Conservation (phyloP, 2,888 invertebrate genomes). For the Spodoptera littoralis region DNA sequence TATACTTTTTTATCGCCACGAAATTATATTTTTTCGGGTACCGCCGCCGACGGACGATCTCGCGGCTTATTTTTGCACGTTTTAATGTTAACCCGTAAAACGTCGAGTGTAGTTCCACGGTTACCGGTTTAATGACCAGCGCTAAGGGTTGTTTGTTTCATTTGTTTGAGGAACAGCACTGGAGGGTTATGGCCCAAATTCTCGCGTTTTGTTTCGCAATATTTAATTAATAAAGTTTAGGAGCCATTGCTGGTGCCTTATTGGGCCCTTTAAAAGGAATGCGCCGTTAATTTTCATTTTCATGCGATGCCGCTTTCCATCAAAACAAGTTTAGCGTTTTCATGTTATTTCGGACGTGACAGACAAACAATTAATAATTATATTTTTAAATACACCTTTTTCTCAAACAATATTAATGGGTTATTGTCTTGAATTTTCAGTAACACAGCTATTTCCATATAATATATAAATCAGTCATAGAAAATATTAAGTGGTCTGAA, state of each 20-base stretch:
- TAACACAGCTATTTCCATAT: too few species aligned
- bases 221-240: slow-evolving; percentile 53
- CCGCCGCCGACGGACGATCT: slow-evolving; percentile 27
- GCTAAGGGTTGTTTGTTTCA: slow-evolving; percentile 46
- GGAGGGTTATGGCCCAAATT: slow-evolving; percentile 43
- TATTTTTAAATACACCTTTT: too few species aligned
- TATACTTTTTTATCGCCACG: slow-evolving; percentile 27
- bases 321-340: slow-evolving; percentile 4
- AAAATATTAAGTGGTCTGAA: too few species aligned
- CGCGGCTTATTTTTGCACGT: slow-evolving; percentile 33
- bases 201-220: slow-evolving; percentile 46
- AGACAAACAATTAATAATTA: background rate
- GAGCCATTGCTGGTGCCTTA: slow-evolving; percentile 19
- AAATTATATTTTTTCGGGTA: slow-evolving; percentile 29
- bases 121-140: slow-evolving; percentile 48
- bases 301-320: slow-evolving; percentile 5
- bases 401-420: too few species aligned
- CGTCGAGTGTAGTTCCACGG: slow-evolving; percentile 46
- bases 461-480: too few species aligned
- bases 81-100: slow-evolving; percentile 49
- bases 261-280: slow-evolving; percentile 27
- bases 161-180: slow-evolving; percentile 25
- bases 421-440: too few species aligned
- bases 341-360: background rate
- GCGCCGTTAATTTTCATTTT: slow-evolving; percentile 24